These are phyloP conservation scores for Leucophenga montana DNA, from an alignment of 2,888 invertebrate species.

Conservation along the genomic window DNA sequence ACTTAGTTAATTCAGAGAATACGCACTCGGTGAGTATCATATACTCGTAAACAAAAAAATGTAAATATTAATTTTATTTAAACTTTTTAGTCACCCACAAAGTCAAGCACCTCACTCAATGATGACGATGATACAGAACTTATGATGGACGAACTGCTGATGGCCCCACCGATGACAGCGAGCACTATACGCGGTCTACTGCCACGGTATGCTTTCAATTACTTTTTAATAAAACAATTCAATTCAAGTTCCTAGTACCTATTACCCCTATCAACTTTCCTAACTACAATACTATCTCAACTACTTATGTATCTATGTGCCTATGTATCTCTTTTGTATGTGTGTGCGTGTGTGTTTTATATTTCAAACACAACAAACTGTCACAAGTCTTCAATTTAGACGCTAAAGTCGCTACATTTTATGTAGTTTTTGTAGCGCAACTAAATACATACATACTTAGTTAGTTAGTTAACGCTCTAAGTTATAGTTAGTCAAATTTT, in stretches of 20 bases:
- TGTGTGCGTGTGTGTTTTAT: neutral
- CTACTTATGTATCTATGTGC: too few relatives aligned
- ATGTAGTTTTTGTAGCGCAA: too few relatives aligned
- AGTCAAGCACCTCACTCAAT: constrained; percentile 79
- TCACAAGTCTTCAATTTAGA: constrained; percentile 7
- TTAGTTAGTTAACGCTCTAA: too few relatives aligned
- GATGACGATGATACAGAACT: constrained; percentile 85
- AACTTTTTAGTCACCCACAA: constrained; percentile 76
- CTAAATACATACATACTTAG: too few relatives aligned
- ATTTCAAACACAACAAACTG: too few relatives aligned
- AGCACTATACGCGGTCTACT: constrained; percentile 81
- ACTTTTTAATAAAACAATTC: neutral
- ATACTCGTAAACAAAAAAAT: neutral
- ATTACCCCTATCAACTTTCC: neutral
- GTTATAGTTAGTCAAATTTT: too few relatives aligned
- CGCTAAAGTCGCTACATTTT: neutral
- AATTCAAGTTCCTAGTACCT: neutral
- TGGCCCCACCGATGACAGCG: constrained; percentile 85
- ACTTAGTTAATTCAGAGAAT: constrained; percentile 79
- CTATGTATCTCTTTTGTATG: too few relatives aligned
- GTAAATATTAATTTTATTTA: neutral
- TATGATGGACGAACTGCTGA: constrained; percentile 86
- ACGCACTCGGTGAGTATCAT: constrained; percentile 76
- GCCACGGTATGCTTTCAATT: constrained; percentile 75
- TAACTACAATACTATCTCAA: too few relatives aligned